Evolutionary conservation across 1,140 invertebrate species (phyloP), one percentile per base, ranked within the genome.

Genomic region (Drosophila parvula): DNA sequence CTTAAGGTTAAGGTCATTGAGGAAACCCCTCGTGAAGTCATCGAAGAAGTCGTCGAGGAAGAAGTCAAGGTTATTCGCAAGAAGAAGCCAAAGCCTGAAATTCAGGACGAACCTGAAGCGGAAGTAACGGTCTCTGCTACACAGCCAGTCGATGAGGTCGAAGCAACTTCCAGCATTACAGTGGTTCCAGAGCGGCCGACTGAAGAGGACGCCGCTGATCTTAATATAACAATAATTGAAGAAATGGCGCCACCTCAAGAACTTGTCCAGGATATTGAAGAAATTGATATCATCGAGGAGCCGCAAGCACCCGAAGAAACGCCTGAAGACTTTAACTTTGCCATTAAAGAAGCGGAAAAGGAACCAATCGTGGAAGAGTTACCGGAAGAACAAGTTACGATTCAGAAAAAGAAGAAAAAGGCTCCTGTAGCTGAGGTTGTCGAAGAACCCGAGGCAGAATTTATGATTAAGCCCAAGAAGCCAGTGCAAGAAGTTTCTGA

Each of bases 361-460:
- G 71, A 77, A 40, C 73, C 64, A 64, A 74, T 59, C 0, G 76
- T 89, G 1, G 90, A 90, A 38, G 86, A 86, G 14, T 65, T 85
- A 55, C 84, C 78, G 3, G 89, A 90, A 57, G 78, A 86, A 65
- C 67, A 92, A 65, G 47, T 92, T 11, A 80, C 78, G 4, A 73
- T 92, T 7, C 74, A 78, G 34, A 53, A 75, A 48, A 90, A 89
- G 18, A 90, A 89, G 44, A 90, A 91, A 34, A 85, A 79, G 48
- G 51, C 56, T 2, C 59, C 67, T 1, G 53, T 71, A 14, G 59
- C 74, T 3, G 61, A 90, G 47, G 55, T 81, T 43, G 59, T 80
- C 7, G 90, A 92, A 74, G 79, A 91, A n/a, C 88, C 81, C 11
- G 91, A 91, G 59, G 86, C 78, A 9, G 82, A 90, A 73, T 80